phyloP scores from a whole-genome alignment of 2,888 invertebrate genomes.

The Hesperia comma region DNA sequence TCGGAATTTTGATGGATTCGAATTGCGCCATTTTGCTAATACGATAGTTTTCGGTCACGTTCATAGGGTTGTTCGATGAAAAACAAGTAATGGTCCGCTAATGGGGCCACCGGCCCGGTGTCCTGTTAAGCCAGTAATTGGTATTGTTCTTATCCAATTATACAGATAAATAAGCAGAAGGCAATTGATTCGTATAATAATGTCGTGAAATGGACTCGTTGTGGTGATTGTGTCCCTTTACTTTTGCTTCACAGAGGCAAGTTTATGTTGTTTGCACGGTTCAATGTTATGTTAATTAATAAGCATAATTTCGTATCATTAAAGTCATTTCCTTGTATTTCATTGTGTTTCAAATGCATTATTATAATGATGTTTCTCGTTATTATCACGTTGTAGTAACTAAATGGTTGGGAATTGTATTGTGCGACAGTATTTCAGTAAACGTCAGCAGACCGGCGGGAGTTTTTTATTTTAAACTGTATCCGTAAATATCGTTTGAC shows the following conservation, averaged over 20 bases:
- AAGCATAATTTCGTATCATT: too few relatives aligned
- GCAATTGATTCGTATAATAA: not conserved
- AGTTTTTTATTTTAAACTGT: conserved; percentile 27
- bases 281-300: too few relatives aligned
- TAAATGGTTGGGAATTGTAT: conserved; percentile 12
- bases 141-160: not conserved
- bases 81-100: conserved; percentile 23
- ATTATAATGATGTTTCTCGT: too few relatives aligned
- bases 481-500: conserved; percentile 34
- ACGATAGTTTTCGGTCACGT: conserved; percentile 37
- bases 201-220: too few relatives aligned
- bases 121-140: conserved; percentile 2
- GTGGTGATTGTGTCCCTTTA: too few relatives aligned
- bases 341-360: too few relatives aligned
- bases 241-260: too few relatives aligned
- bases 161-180: not conserved
- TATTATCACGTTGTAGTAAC: not conserved
- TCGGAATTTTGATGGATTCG: conserved; percentile 50
- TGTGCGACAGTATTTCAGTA: conserved; percentile 16
- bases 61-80: conserved; percentile 20
- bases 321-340: too few relatives aligned
- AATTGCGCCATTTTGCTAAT: conserved; percentile 38
- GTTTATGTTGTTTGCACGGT: too few relatives aligned
- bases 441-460: conserved; percentile 11
- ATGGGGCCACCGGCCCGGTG: conserved; percentile 22